Base-by-base conservation (phyloP, 2,888 invertebrate genomes). In the Rhogogaster chlorosoma region DNA sequence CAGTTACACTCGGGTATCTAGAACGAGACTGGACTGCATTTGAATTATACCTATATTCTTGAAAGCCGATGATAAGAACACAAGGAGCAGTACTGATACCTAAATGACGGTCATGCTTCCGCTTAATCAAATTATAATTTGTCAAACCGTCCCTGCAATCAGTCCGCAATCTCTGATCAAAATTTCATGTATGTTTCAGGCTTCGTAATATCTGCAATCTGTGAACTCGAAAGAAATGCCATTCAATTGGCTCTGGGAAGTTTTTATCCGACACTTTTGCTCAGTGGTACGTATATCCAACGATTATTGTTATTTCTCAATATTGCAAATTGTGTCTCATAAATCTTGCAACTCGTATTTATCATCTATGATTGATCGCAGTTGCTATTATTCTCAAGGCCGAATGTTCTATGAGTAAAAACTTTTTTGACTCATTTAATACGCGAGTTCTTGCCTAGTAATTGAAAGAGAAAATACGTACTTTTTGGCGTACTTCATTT, bases 221-320 rank as follows among this genome's bases (percentile, higher is more conserved):
- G 98, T 94, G 98, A 98, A 92, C 94, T 98, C 87, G 99, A 99
- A 93, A 95, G 98, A 77, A 98, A 98, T 94, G 98, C 99, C 64
- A 98, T 99, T 92, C 98, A 99, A 91, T 94, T 98, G 87, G 98
- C 99, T 0, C 95, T 99, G 26, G 99, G 99, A 75, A 98, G 98
- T 71, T 98, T 99, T 94, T 99, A 99, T 94, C 99, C 99, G 29
- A 98, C 98, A 26, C 95, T 99, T 29, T 94, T 99, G 85, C 95
- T 99, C 75, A 98, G 98, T 90, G 96, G 96, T 95, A 93, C n/a
- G 80, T 61, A 80, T 80, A 12, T 80, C 18, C 7, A 80, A 32
- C 18, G 18, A 67, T 67, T 67, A 67, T 32, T 26, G 3, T 26
- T 4, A 61, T 26, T 61, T 2, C 61, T 22, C 26, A 22, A 1